phyloP scores from a whole-genome alignment of 2,113 vertebrate species.

The Phaethornis superciliosus region DNA sequence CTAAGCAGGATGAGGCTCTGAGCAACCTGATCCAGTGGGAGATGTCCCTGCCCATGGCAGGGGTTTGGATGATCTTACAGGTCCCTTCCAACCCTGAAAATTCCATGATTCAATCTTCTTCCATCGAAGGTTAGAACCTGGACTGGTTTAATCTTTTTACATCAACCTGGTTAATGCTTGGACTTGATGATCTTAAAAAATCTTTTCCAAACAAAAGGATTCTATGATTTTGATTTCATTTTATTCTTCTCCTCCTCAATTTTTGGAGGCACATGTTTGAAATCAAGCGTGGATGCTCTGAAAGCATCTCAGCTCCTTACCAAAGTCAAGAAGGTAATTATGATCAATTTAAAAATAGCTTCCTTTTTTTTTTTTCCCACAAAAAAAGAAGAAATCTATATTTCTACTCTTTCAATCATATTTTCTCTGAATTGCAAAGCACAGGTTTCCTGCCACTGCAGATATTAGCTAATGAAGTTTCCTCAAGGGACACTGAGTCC shows the following conservation, averaged over 20 bases:
- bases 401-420: background rate
- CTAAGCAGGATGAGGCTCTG: too few species aligned
- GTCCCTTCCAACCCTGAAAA: too few species aligned
- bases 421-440: background rate
- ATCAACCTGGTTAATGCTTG: too few species aligned
- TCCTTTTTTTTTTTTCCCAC: too few species aligned
- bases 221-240: background rate
- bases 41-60: too few species aligned
- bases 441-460: accelerated
- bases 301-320: accelerated
- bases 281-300: background rate
- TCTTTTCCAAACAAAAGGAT: too few species aligned
- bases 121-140: too few species aligned
- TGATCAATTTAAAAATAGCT: accelerated
- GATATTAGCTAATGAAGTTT: background rate
- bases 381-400: background rate
- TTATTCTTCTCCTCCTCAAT: accelerated
- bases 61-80: too few species aligned
- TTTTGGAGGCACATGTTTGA: background rate
- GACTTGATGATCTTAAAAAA: too few species aligned
- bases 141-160: too few species aligned
- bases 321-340: background rate
- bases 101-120: too few species aligned
- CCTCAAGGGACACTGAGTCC: background rate
- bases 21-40: too few species aligned